These are phyloP conservation scores for Hemicordylus capensis DNA, from an alignment of 2,113 vertebrate species.

Conservation along the genomic window DNA sequence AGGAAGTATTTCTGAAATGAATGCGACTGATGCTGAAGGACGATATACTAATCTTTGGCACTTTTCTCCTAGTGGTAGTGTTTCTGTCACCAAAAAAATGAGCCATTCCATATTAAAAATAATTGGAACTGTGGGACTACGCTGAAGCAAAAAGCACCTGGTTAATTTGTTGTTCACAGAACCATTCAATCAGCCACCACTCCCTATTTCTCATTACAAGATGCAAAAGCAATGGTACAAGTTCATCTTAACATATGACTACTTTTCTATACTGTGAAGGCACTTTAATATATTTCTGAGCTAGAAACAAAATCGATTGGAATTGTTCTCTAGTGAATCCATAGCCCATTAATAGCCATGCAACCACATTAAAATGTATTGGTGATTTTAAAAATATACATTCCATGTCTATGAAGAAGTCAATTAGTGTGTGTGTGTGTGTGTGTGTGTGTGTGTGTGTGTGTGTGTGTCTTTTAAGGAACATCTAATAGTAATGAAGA, in stretches of 20 bases:
- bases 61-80: conserved; percentile 39
- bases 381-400: conserved; percentile 44
- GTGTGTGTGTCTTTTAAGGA: conserved; percentile 42
- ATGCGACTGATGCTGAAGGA: conserved; percentile 58
- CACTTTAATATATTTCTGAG: conserved; percentile 61
- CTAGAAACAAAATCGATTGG: conserved; percentile 62
- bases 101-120: conserved; percentile 50
- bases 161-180: conserved; percentile 55
- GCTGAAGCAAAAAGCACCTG: conserved; percentile 65
- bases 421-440: conserved; percentile 31
- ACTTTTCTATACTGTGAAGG: conserved; percentile 57
- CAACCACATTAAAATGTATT: conserved; percentile 59
- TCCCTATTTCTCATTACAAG: conserved; percentile 59
- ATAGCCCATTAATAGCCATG: conserved; percentile 57
- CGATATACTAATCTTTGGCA: conserved; percentile 47
- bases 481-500: conserved; percentile 40
- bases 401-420: conserved; percentile 32
- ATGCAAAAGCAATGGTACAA: conserved; percentile 35
- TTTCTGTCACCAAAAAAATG: conserved; percentile 39
- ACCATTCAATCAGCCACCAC: conserved; percentile 53
- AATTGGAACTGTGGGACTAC: conserved; percentile 37
- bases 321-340: conserved; percentile 56
- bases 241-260: conserved; percentile 50
- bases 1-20: conserved; percentile 68
- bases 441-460: neutral